Percentiles rank a stretch among this genome's conserved stretches.
Conservation (phyloP, 2,888 invertebrate genomes). For the Volucella inanis region DNA sequence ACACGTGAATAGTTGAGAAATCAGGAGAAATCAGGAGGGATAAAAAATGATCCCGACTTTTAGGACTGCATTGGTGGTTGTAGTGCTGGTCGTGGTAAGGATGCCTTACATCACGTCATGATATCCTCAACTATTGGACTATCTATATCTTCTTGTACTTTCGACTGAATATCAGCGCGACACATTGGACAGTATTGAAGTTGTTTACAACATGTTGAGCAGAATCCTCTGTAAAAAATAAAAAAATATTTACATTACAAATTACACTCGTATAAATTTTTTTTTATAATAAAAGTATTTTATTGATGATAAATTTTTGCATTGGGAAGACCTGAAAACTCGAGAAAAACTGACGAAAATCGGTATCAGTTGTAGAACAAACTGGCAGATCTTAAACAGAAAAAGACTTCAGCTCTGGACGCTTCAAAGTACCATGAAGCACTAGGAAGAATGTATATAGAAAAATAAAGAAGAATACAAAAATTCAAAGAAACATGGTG, state of each 20-base stretch:
- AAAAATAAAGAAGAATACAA: no score
- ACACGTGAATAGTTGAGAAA: slow-evolving; percentile 2
- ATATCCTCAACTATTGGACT: slow-evolving; percentile 74
- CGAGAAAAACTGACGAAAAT: no score
- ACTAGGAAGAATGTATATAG: no score
- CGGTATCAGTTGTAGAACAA: no score
- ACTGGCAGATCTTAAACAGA: no score
- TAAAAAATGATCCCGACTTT: slow-evolving; percentile 28
- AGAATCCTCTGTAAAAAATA: slow-evolving; percentile 89
- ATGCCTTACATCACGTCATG: slow-evolving; percentile 58
- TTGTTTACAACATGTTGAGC: slow-evolving; percentile 90
- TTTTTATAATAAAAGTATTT: neutral
- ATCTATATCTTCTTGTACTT: slow-evolving; percentile 77
- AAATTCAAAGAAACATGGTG: no score
- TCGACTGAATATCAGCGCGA: slow-evolving; percentile 83
- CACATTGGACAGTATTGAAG: slow-evolving; percentile 95
- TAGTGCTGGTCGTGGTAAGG: slow-evolving; percentile 34
- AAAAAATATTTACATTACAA: slow-evolving; percentile 34
- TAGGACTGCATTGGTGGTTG: slow-evolving; percentile 53
- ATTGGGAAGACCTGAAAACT: no score
- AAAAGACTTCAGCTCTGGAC: no score
- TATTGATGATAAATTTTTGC: no score
- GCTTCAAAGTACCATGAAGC: no score
- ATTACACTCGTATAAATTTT: neutral
- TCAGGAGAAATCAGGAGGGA: neutral